These are phyloP conservation scores for Altica lythri DNA, from an alignment of 2,888 invertebrate species.

Conservation along the genomic window DNA sequence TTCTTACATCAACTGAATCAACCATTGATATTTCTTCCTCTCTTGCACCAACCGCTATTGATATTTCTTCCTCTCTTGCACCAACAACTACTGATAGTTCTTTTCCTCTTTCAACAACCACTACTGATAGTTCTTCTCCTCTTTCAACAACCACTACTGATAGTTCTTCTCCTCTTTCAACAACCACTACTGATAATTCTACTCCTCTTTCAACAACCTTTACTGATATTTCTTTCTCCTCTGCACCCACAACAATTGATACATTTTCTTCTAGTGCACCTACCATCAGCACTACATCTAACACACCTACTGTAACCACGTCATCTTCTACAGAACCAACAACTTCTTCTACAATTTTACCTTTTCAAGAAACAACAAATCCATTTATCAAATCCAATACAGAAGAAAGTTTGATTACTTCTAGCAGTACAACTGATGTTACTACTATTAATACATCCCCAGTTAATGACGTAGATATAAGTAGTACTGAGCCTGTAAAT, in stretches of 20 bases:
- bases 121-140: conserved; percentile 1
- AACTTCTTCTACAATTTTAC: neutral
- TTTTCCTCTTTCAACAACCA: neutral
- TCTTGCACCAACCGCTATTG: conserved; percentile 2
- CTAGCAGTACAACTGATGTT: conserved; percentile 8
- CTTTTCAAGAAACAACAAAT: neutral
- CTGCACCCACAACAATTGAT: neutral
- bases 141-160: conserved; percentile 11
- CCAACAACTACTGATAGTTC: neutral
- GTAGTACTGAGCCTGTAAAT: conserved; percentile 55
- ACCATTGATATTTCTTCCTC: neutral
- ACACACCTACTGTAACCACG: neutral
- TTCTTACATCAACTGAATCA: conserved; percentile 12
- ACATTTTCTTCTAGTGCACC: neutral
- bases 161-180: neutral
- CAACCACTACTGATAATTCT: conserved; percentile 6
- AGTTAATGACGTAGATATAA: conserved; percentile 56
- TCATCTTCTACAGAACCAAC: neutral
- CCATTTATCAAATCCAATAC: neutral
- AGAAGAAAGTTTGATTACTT: conserved; percentile 7
- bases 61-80: conserved; percentile 13
- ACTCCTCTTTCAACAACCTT: no score
- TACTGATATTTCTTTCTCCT: neutral
- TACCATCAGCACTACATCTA: no score
- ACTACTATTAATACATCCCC: no score